phyloP scores from a whole-genome alignment of 2,113 vertebrate species.

The Cynocephalus volans region DNA sequence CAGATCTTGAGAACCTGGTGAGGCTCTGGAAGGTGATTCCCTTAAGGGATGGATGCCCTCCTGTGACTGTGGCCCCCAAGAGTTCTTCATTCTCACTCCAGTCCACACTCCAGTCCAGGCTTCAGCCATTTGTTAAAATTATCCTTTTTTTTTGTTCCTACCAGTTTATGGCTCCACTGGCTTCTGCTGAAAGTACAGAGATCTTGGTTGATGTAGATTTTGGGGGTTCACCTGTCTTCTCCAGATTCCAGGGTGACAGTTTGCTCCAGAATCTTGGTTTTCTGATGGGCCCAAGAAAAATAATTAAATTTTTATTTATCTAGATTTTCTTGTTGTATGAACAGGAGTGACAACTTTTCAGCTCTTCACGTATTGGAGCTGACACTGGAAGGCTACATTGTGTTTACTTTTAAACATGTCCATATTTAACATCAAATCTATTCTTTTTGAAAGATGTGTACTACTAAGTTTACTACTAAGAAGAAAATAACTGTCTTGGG shows the following conservation, averaged over 20 bases:
- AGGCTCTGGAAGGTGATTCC: not conserved
- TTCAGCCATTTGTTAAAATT: not conserved
- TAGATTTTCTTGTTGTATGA: not conserved
- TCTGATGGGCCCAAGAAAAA: not conserved
- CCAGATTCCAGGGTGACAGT: not conserved
- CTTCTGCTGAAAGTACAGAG: not conserved
- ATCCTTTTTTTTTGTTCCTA: not conserved
- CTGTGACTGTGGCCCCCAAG: not conserved
- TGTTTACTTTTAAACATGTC: not conserved
- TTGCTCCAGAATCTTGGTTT: not conserved
- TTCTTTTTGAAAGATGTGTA: not conserved
- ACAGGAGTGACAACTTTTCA: not conserved
- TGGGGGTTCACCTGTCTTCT: not conserved
- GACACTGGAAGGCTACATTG: not conserved
- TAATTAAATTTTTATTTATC: not conserved
- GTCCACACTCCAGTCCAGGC: not conserved
- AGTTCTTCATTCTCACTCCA: not conserved
- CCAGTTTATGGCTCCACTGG: not conserved
- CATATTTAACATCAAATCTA: not conserved
- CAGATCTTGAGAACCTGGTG: not conserved
- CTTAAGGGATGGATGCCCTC: not conserved
- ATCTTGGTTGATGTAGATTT: not conserved
- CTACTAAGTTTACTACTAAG: not conserved
- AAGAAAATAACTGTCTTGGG: not conserved
- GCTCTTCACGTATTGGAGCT: not conserved